These are phyloP conservation scores for Formica aserva DNA, from an alignment of 2,888 invertebrate genomes.

Conservation along the genomic window DNA sequence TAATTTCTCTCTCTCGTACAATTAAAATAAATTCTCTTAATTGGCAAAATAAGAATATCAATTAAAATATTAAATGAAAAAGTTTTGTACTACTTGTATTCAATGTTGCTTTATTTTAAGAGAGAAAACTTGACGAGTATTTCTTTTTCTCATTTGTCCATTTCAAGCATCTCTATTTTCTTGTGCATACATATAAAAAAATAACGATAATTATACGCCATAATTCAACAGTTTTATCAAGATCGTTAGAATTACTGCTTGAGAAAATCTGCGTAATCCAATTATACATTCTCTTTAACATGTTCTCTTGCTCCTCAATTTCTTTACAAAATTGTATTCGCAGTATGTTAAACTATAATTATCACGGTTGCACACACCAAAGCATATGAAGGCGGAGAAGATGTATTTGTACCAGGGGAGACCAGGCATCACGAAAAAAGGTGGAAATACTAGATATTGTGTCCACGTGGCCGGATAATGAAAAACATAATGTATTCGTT, in stretches of 20 bases:
- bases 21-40: conserved; percentile 6
- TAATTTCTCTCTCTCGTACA: neutral
- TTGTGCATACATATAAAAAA: neutral
- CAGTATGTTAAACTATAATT: neutral
- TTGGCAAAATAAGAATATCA: neutral
- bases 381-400: neutral
- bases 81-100: neutral
- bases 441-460: conserved; percentile 68
- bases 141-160: neutral
- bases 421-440: conserved; percentile 59
- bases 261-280: neutral
- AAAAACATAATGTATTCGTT: conserved; percentile 83
- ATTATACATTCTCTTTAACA: neutral
- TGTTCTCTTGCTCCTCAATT: neutral
- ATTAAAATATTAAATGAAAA: neutral
- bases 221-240: neutral
- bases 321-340: neutral
- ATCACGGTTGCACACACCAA: neutral
- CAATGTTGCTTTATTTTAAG: neutral
- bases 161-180: neutral
- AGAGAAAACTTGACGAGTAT: neutral
- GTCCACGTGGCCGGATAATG: conserved; percentile 83
- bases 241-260: conserved; percentile 6
- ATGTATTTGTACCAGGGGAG: conserved; percentile 68
- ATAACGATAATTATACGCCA: neutral